Percentiles rank a stretch among this genome's conserved stretches.
Evolutionary conservation across 1,140 invertebrate species (phyloP).

Genomic region (Lethrus apterus): DNA sequence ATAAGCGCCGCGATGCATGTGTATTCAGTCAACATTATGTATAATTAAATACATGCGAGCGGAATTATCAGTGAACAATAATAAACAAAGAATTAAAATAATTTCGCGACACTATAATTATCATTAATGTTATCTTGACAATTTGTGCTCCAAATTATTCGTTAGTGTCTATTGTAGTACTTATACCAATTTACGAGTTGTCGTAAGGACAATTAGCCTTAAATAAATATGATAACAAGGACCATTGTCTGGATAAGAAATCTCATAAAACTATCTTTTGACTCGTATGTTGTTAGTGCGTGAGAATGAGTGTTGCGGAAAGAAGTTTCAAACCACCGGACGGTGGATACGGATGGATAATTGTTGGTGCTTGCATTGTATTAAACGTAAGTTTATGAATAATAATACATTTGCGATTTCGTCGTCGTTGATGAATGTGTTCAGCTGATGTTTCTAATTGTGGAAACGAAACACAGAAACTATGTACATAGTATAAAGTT

Average conservation of each 20-base stretch:
- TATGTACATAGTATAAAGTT: not conserved
- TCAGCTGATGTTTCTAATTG: not conserved
- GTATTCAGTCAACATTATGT: too few relatives aligned
- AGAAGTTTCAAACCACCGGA: conserved; percentile 1
- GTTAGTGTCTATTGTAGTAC: too few relatives aligned
- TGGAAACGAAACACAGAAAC: not conserved
- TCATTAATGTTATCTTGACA: not conserved
- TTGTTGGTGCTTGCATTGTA: conserved; percentile 1
- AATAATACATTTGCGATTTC: not conserved
- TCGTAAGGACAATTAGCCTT: conserved; percentile 5
- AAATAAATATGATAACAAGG: conserved; percentile 13
- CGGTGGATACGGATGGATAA: conserved; percentile 13
- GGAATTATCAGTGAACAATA: not conserved
- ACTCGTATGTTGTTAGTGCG: not conserved
- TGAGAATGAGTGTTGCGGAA: not conserved
- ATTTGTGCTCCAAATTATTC: conserved; percentile 2
- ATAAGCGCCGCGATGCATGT: too few relatives aligned
- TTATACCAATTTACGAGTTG: too few relatives aligned
- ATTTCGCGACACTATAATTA: not conserved
- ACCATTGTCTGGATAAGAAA: conserved; percentile 6
- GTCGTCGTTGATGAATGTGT: not conserved
- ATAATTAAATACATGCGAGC: too few relatives aligned
- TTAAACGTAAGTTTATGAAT: conserved; percentile 4
- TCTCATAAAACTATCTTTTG: too few relatives aligned
- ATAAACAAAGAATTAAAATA: not conserved